Percentiles rank a stretch among this genome's conserved stretches.
phyloP scores from a whole-genome alignment of 2,888 invertebrate species.

The Drosophila nr. fundita region DNA sequence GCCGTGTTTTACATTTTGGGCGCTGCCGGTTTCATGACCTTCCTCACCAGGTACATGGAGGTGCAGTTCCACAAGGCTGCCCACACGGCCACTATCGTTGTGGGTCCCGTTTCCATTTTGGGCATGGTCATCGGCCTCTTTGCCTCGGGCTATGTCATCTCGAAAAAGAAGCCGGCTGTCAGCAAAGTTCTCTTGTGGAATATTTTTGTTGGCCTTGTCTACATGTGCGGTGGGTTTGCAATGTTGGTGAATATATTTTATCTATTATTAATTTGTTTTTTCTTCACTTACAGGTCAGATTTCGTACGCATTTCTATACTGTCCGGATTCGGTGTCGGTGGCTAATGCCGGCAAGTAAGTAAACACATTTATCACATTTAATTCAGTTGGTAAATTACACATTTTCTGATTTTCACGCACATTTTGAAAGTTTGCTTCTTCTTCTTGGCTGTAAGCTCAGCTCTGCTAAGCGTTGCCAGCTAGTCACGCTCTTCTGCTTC shows the following conservation, averaged over 20 bases:
- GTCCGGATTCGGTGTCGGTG: conserved; percentile 83
- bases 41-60: conserved; percentile 91
- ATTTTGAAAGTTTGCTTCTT: not conserved
- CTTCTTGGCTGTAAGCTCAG: conserved; percentile 10
- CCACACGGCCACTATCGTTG: conserved; percentile 88
- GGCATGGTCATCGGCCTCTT: conserved; percentile 88
- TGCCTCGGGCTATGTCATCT: conserved; percentile 87
- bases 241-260: too few relatives aligned
- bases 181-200: conserved; percentile 88
- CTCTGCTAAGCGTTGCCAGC: conserved; percentile 13
- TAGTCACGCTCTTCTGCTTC: not conserved
- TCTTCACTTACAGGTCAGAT: conserved; percentile 84
- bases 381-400: not conserved
- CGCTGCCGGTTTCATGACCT: conserved; percentile 89
- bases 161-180: conserved; percentile 87
- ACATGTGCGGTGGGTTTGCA: conserved; percentile 77
- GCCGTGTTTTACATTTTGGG: conserved; percentile 89
- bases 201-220: conserved; percentile 87
- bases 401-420: not conserved
- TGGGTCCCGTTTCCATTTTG: conserved; percentile 87
- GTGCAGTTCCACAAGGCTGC: conserved; percentile 89
- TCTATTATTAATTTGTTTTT: not conserved
- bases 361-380: not conserved
- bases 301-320: conserved; percentile 87
- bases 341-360: conserved; percentile 62